Base-by-base conservation (phyloP, 2,113 vertebrate genomes). In the Ptilorrhoa leucosticta region DNA sequence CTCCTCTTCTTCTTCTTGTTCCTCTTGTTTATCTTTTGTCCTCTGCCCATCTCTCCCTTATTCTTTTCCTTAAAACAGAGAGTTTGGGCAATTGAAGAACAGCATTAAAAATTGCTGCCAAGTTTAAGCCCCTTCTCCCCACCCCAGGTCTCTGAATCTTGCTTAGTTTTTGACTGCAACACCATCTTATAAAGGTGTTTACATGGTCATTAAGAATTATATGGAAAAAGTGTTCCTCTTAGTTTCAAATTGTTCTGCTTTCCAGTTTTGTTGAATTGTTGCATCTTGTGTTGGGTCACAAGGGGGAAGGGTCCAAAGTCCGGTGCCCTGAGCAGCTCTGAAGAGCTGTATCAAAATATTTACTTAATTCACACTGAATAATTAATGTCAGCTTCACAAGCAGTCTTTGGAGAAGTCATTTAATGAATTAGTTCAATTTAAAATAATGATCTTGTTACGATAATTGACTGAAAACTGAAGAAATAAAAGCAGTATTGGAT, bases 401-500 rank as follows among this genome's bases (percentile, higher is more conserved):
- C 57, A 39, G 70, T 19, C 84, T 83, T 63, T 69, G 90, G n/a
- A 86, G 42, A 33, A 89, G 42, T 57, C 47, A 19, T 39, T 73
- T 37, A 75, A 91, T 85, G 51, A 66, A 79, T 73, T 64, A 56
- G 24, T 70, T 91, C 39, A 23, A 44, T 91, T 86, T 70, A 60
- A 85, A 85, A 54, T 78, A 69, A 63, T 50, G 61, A 69, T 71
- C 53, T 48, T 24, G 37, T 63, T 57, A 54, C 7, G n/a, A 24
- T 48, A 51, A 61, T 73, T 53, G 39, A 58, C 63, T 73, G 61
- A 68, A 76, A 83, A 22, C 61, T 54, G 7, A 63, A 45, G 54
- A 6, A 18, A 16, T 21, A n/a, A 20, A 26, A 45, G 27, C 37
- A 15, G 18, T 28, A 5, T 58, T 3, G 2, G 28, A 13, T 37